Evolutionary conservation across 2,888 invertebrate species (phyloP), one percentile per base, ranked within the genome.

Genomic region (Rhagophthalmus giganteus): DNA sequence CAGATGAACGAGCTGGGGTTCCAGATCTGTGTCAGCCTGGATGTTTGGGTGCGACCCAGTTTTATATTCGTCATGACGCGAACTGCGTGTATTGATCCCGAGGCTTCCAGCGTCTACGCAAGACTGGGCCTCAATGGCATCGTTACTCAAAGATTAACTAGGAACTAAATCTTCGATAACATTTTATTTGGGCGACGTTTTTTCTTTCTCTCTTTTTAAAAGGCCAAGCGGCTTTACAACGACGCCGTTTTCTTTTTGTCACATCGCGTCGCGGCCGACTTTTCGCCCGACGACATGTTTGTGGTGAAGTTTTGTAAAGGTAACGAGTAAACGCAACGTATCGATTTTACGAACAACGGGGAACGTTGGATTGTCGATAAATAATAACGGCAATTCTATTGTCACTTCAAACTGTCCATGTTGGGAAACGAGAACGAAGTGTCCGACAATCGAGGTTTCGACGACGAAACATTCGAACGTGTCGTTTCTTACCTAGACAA

Each of bases 1-100:
- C 47, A 49, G 49, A 54, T 35, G 39, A 54, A 34, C 42, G 48
- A 44, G 54, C 54, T 31, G 14, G 33, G 53, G 42, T 34, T 40
- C 47, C 27, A 44, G 40, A 54, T 57, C 54, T 57, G 54, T 57
- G 57, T 52, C 62, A 59, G 55, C 59, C 58, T 42, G 60, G 58
- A 55, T 60, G 61, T 64, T 64, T 62, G 64, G 64, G 60, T 58
- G 62, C 63, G 69, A 68, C 69, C 69, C 61, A 69, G 65, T 68
- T 69, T 66, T 61, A 60, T 64, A 65, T 66, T 64, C 62, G 64
- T 65, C 62, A 61, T 62, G 51, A 56, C 45, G 57, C 51, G 49
- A 52, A 53, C 60, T 67, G 68, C 67, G 67, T 66, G 65, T 70
- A 70, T 70, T 68, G 70, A 70, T 70, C 69, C 63, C 11, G 26